Base-by-base conservation (phyloP, 30 jellyfish, hydroid and myxozoan species). In the Hydractinia symbiolongicarpus region DNA sequence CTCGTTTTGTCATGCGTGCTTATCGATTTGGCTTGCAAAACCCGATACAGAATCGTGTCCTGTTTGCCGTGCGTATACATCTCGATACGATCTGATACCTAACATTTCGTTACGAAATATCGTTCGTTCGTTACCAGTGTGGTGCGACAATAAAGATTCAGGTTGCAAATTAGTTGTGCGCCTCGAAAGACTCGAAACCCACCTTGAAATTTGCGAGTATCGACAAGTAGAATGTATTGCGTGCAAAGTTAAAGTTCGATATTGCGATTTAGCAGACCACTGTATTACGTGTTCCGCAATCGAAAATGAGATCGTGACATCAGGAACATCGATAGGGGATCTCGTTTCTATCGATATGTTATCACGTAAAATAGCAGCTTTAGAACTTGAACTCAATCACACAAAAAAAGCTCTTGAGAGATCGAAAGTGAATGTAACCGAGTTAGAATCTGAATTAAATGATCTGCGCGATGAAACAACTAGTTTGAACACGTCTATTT, bases 31-130 rank as follows among this genome's bases (percentile, higher is more conserved):
- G 97, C 85, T 90, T 6, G 94, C 88, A 16, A 61, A 78, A 76
- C 97, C 97, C 7, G 97, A 86, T 16, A 85, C 91, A 0, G 95
- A 84, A 64, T 81, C 97, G 19, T 90, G 97, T 83, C 97, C 97
- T 9, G 73, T 84, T 5, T 90, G 97, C 51, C 94, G 97, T 20
- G 68, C 95, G 13, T 90, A 82, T 78, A 86, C 95, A 6, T 86
- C 95, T 15, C 81, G 58, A 51, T 90, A 83, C 79, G 97, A 90
- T 16, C 68, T 90, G 86, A 90, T 90, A 70, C 97, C 97, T 6
- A 90, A 90, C 77, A 55, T 90, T 4, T 88, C 85, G 7, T 83
- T 90, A 8, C 91, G 97, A 9, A 86, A 82, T 73, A 90, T 90
- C 72, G 82, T 90, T 51, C 88, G 79, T 54, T 66, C 94, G 30